Evolutionary conservation across 2,888 invertebrate species (phyloP), one percentile per base, ranked within the genome.

Genomic region (Orgyia antiqua): DNA sequence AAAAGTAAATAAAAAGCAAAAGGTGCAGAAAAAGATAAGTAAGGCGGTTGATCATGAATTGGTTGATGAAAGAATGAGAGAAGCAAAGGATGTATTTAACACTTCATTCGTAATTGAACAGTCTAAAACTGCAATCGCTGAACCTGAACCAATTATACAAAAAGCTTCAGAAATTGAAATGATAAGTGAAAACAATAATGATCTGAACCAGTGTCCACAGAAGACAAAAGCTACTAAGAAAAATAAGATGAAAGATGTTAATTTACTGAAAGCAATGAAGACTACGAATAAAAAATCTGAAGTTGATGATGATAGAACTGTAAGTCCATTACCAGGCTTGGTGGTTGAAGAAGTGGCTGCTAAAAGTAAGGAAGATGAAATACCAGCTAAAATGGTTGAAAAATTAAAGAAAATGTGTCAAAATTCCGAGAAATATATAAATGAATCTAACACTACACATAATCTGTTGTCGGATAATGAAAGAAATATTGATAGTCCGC

Each of bases 241-340:
- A 31, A 31, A 17, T 4, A 44, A 40, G 27, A 35, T 33, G 21
- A 37, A 40, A 34, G 26, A 36, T 31, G 36, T 40, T 9, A 42
- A 42, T 9, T 20, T 13, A n/a, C 33, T 29, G 19, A 39, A 45
- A 39, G 44, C 39, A 10, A 19, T 27, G 10, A 42, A 50, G 35
- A 40, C 31, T 28, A 33, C 36, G 37, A 39, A 31, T 28, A 40
- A 39, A 12, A 56, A 55, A 31, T 38, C 48, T 28, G 24, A 34
- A 21, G 29, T 39, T 5, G 48, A 51, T 28, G 60, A 60, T 20
- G 67, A 69, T 29, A 52, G 59, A 44, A 66, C 70, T 9, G 49
- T 52, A 24, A 79, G 82, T 44, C 75, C 82, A 3, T 50, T 83
- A 19, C 82, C 83, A 1, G 72, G 62, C 0, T 54, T 84, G 7